These are phyloP conservation scores for Abrostola tripartita DNA, from an alignment of 2,888 invertebrate species.

Conservation along the genomic window DNA sequence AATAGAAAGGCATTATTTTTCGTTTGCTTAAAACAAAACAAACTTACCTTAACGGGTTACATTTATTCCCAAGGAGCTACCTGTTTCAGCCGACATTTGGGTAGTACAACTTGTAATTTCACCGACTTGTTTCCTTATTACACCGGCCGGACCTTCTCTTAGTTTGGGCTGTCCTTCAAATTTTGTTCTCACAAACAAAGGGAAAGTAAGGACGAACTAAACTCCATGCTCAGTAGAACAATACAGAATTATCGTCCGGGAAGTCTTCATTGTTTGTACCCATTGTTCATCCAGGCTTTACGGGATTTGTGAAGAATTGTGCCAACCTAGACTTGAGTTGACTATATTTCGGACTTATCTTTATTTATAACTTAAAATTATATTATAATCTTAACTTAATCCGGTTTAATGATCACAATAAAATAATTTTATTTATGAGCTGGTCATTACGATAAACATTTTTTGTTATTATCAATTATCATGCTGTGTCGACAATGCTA, in stretches of 20 bases:
- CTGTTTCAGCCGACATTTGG: slow-evolving; percentile 33
- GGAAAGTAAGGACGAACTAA: slow-evolving; percentile 33
- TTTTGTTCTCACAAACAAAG: slow-evolving; percentile 44
- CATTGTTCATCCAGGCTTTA: slow-evolving; percentile 36
- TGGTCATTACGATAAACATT: neutral
- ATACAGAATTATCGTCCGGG: slow-evolving; percentile 39
- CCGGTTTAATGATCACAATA: no score
- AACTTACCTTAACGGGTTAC: slow-evolving; percentile 34
- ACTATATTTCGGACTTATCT: slow-evolving; percentile 13
- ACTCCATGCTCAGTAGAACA: slow-evolving; percentile 36
- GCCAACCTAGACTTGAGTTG: slow-evolving; percentile 8
- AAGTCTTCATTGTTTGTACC: slow-evolving; percentile 35
- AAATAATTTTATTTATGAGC: neutral
- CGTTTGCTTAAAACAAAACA: slow-evolving; percentile 24
- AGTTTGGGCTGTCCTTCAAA: slow-evolving; percentile 40
- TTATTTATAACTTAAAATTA: slow-evolving; percentile 4
- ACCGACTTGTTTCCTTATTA: slow-evolving; percentile 43
- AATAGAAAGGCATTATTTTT: neutral
- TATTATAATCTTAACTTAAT: slow-evolving; percentile 7
- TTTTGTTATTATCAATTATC: neutral
- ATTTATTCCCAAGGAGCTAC: slow-evolving; percentile 29
- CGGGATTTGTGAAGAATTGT: slow-evolving; percentile 38
- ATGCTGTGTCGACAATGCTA: neutral
- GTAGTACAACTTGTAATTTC: slow-evolving; percentile 50
- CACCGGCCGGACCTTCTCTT: slow-evolving; percentile 19